These are phyloP conservation scores for Deroplatys truncata DNA, from an alignment of 2,888 invertebrate species.

Conservation along the genomic window DNA sequence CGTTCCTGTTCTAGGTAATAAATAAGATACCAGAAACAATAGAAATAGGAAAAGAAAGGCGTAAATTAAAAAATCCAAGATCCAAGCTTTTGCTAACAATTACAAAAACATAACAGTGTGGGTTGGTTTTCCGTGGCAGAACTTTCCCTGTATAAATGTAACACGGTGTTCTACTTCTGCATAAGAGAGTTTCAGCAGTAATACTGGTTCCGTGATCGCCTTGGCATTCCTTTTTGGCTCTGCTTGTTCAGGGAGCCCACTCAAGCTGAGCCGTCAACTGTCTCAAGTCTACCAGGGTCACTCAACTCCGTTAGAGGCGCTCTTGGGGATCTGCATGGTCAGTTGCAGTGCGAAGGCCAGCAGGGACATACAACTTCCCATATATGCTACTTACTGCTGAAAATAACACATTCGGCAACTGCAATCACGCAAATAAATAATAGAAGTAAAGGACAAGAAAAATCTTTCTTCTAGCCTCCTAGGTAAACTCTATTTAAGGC, in stretches of 20 bases:
- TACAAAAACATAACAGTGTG: no score
- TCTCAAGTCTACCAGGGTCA: not conserved
- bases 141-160: no score
- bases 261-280: not conserved
- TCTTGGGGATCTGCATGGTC: not conserved
- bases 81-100: no score
- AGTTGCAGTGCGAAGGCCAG: not conserved
- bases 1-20: no score
- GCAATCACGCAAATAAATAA: no score
- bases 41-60: no score
- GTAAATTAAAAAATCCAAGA: rapidly evolving
- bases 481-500: no score
- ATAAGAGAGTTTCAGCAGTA: not conserved
- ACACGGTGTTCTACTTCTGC: not conserved
- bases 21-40: no score
- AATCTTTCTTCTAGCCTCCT: no score
- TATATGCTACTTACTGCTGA: not conserved
- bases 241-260: not conserved
- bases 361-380: not conserved
- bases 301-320: not conserved
- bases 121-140: no score
- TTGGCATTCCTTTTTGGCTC: not conserved
- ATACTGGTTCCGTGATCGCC: not conserved
- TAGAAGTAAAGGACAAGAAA: no score
- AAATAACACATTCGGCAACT: no score